Evolutionary conservation across 2,113 vertebrate species (phyloP).

Genomic region (Channa argus): DNA sequence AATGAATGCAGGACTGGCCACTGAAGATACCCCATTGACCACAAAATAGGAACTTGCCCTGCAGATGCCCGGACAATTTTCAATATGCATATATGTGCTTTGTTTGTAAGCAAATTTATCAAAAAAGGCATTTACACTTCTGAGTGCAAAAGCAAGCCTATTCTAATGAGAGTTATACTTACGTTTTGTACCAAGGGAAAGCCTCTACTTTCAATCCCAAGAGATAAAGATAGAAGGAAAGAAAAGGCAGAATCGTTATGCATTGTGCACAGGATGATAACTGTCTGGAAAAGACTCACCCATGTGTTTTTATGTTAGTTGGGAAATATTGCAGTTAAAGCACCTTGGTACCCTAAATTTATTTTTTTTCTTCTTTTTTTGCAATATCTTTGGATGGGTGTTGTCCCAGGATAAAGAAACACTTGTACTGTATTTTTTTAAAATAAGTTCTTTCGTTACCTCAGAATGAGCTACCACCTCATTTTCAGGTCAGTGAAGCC

Average conservation of each 20-base stretch:
- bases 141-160: neutral
- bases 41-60: neutral
- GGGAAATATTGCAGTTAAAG: neutral
- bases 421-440: neutral
- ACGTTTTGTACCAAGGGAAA: neutral
- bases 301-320: neutral
- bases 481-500: constrained; percentile 13
- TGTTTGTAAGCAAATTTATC: neutral
- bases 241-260: constrained; percentile 2
- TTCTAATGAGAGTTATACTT: neutral
- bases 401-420: constrained; percentile 1
- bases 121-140: neutral
- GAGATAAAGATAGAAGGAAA: neutral
- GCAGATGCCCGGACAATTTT: neutral
- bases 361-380: neutral
- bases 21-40: neutral
- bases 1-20: neutral
- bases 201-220: neutral
- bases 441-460: neutral
- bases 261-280: neutral
- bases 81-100: neutral
- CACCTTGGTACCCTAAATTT: neutral
- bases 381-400: too few relatives aligned
- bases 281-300: neutral
- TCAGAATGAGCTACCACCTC: neutral